Percentiles rank a stretch among this genome's conserved stretches.
phyloP scores from a whole-genome alignment of 2,888 invertebrate genomes.

The Escarpia spicata region DNA sequence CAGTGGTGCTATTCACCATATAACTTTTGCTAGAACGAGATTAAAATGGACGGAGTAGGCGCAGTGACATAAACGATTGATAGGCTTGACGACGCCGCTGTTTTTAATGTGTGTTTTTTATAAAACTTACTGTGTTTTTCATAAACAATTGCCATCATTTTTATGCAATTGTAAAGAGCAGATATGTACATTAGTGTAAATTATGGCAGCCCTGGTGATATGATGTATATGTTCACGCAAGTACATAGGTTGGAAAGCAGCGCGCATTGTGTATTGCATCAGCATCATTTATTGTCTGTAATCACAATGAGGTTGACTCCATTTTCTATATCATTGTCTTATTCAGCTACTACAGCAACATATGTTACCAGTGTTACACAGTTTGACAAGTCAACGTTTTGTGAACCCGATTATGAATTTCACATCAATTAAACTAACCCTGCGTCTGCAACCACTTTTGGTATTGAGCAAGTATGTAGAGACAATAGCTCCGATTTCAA shows the following conservation, averaged over 20 bases:
- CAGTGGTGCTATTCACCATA: no score
- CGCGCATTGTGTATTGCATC: not conserved
- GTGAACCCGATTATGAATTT: not conserved
- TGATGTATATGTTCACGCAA: not conserved
- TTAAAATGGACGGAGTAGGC: no score
- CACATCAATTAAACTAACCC: not conserved
- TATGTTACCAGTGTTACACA: not conserved
- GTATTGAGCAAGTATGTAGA: not conserved
- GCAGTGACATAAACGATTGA: no score
- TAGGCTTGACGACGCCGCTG: no score
- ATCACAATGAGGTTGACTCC: not conserved
- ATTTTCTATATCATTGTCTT: not conserved
- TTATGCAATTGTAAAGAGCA: no score
- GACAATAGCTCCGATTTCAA: not conserved
- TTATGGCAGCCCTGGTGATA: no score
- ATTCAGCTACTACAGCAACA: not conserved
- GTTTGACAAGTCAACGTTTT: not conserved
- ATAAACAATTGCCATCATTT: no score
- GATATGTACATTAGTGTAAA: no score
- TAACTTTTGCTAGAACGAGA: no score
- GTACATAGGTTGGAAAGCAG: not conserved
- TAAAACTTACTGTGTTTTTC: no score
- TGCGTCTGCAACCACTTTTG: not conserved
- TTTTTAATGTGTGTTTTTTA: no score
- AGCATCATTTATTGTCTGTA: not conserved